Base-by-base conservation (phyloP, 2,113 vertebrate genomes). In the Elephas maximus region DNA sequence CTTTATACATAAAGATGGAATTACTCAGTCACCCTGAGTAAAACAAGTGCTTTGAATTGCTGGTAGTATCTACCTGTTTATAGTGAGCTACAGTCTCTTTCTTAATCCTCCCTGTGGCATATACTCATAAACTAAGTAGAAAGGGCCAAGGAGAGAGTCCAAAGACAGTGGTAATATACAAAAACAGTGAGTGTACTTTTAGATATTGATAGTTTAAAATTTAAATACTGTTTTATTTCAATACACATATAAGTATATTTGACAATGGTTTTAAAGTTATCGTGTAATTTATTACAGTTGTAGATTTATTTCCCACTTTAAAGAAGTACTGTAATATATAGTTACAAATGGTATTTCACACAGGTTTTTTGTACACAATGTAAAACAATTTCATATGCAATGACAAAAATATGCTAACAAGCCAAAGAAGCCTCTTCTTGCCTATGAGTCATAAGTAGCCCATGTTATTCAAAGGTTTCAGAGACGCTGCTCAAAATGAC, bases 31-130 rank as follows among this genome's bases (percentile, higher is more conserved):
- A 92, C 23, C 15, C 24, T 28, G 10, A 90, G 21, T 48, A 41
- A 92, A 77, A 80, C 20, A 7, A 82, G 9, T 67, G 33, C 65
- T 82, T 73, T 78, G 14, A 89, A 91, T 45, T 89, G 44, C 45
- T 93, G 63, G 6, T 60, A 88, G 67, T 30, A 41, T 74, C 94
- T 77, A 91, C 76, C 51, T 63, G 18, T 85, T 94, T 94, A 81
- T 18, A 76, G 6, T 41, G 12, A 88, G 20, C 51, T 20, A 53
- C 26, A 76, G 5, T 37, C n/a, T 76, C 33, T 73, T 53, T n/a
- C 44, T 33, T 93, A 21, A 48, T 21, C 4, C 15, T 84, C 33
- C 26, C 71, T 88, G 5, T 48, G 33, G 8, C 20, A 37, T 41
- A 62, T 21, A 85, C 20, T 53, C 45, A 85, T 44, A 93, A 93